phyloP scores from a whole-genome alignment of 2,888 invertebrate species.

The Thera obeliscata region DNA sequence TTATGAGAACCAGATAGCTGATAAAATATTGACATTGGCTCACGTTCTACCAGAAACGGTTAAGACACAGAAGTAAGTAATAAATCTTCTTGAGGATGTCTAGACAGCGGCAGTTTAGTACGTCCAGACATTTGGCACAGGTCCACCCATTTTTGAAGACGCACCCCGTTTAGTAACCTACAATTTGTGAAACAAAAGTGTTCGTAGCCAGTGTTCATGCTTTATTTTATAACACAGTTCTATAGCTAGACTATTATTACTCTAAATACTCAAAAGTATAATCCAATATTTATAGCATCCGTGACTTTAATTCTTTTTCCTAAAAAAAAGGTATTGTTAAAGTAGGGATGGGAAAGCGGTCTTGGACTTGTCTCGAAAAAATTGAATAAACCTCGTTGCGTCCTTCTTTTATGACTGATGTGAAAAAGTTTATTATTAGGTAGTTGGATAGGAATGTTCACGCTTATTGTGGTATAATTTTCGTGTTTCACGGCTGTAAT shows the following conservation, averaged over 20 bases:
- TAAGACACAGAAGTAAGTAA: too few species aligned
- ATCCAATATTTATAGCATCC: constrained; percentile 82
- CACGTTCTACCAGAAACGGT: too few species aligned
- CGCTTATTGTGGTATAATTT: background rate
- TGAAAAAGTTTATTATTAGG: background rate
- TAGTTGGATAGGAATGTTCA: background rate
- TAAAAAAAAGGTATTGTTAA: constrained; percentile 36
- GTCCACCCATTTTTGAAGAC: too few species aligned
- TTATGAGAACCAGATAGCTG: too few species aligned
- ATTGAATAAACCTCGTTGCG: background rate
- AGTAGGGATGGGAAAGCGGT: constrained; percentile 35
- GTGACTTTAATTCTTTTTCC: constrained; percentile 65
- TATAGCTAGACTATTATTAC: constrained; percentile 17
- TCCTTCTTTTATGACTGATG: background rate
- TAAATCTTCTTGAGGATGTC: too few species aligned
- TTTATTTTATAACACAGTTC: background rate
- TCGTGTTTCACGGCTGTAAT: background rate
- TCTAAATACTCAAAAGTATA: constrained; percentile 64
- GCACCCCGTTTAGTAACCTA: too few species aligned
- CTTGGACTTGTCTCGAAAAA: constrained; percentile 1
- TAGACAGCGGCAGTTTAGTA: too few species aligned
- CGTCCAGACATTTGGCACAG: too few species aligned
- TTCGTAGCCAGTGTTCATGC: background rate
- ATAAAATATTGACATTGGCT: too few species aligned
- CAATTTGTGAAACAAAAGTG: background rate